phyloP scores from a whole-genome alignment of 2,888 invertebrate species.

The Ischnus inquisitorius region DNA sequence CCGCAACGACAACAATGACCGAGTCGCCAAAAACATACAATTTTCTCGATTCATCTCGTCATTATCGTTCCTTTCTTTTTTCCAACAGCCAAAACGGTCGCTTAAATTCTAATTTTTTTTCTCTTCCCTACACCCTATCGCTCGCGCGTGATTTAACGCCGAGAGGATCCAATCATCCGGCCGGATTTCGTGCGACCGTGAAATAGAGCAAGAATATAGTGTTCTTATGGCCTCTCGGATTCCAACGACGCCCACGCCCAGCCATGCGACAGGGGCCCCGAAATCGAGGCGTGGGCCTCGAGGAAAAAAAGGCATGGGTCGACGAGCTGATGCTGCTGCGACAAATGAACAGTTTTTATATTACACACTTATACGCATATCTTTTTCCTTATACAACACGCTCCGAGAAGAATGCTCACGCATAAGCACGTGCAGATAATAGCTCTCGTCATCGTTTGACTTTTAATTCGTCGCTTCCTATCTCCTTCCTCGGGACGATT shows the following conservation, averaged over 20 bases:
- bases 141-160: slow-evolving; percentile 17
- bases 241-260: slow-evolving; percentile 60
- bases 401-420: slow-evolving; percentile 42
- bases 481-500: not conserved
- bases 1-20: not conserved
- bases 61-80: slow-evolving; percentile 20
- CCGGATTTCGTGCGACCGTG: slow-evolving; percentile 60
- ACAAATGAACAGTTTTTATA: slow-evolving; percentile 60
- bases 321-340: slow-evolving; percentile 57
- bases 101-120: slow-evolving; percentile 38
- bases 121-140: not conserved
- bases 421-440: slow-evolving; percentile 56
- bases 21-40: slow-evolving; percentile 60
- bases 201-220: slow-evolving; percentile 56
- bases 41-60: slow-evolving; percentile 57
- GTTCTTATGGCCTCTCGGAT: slow-evolving; percentile 52
- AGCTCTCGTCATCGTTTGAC: slow-evolving; percentile 58
- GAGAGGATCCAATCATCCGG: slow-evolving; percentile 23
- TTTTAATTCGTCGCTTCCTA: slow-evolving; percentile 56
- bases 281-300: slow-evolving; percentile 60
- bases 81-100: slow-evolving; percentile 11
- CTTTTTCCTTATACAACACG: slow-evolving; percentile 28
- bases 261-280: slow-evolving; percentile 51
- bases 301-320: slow-evolving; percentile 42
- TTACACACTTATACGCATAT: slow-evolving; percentile 24